Evolutionary conservation across 2,797 vertebrate species (phyloP).

Genomic region (Cichlasoma orientale): DNA sequence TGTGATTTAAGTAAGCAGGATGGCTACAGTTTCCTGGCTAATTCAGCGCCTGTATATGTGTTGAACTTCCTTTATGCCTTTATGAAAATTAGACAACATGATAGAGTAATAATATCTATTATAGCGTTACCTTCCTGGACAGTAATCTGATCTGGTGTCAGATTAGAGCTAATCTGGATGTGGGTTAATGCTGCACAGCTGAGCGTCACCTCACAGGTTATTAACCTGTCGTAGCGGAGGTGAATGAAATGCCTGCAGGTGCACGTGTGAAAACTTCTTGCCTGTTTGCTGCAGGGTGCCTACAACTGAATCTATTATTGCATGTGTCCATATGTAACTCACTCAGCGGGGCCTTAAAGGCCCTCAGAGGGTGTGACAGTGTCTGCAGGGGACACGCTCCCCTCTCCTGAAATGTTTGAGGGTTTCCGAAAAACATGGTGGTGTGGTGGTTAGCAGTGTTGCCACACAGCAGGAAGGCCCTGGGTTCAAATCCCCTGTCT

Average conservation of each 20-base stretch:
- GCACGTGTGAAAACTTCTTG: background rate
- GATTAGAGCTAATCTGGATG: constrained; percentile 44
- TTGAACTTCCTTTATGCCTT: too few species aligned
- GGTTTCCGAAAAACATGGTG: background rate
- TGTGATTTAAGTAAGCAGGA: background rate
- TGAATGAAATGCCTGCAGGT: background rate
- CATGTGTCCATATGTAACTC: background rate
- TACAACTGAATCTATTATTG: background rate
- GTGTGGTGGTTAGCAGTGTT: too few species aligned
- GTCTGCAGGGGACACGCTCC: background rate
- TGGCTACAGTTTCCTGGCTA: background rate
- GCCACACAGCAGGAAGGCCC: too few species aligned
- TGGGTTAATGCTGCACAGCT: constrained; percentile 43
- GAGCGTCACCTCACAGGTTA: constrained; percentile 11
- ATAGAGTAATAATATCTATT: background rate
- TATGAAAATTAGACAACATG: background rate
- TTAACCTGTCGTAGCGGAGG: background rate
- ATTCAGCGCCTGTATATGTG: background rate
- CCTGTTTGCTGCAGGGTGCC: background rate
- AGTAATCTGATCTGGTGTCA: constrained; percentile 18
- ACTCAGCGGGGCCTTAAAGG: background rate
- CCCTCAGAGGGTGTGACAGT: background rate
- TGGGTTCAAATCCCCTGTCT: too few species aligned
- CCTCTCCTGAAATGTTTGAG: background rate
- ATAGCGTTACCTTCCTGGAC: background rate